Conservation (phyloP, 2,888 invertebrate species). For the Caenorhabditis drosophilae region DNA sequence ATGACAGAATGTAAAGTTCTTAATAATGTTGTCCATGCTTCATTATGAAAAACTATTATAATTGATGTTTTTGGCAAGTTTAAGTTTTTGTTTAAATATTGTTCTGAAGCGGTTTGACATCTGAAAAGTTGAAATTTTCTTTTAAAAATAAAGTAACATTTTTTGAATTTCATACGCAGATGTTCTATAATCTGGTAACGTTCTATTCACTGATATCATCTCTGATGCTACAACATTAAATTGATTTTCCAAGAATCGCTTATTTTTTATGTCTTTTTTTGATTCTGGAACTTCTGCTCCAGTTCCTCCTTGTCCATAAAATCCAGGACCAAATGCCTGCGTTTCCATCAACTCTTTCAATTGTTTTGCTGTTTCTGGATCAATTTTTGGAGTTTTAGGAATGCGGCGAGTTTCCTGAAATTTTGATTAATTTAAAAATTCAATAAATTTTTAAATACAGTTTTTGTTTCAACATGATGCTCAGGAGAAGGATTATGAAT, state of each 20-base stretch:
- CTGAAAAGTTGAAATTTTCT: slow-evolving; percentile 14
- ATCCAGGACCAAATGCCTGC: slow-evolving; percentile 41
- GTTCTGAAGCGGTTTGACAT: slow-evolving; percentile 17
- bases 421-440: no score
- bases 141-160: slow-evolving; percentile 1
- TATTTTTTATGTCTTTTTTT: slow-evolving; percentile 53
- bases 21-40: slow-evolving; percentile 94
- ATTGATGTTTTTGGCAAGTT: slow-evolving; percentile 90
- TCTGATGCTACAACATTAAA: slow-evolving; percentile 80
- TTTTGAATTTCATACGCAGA: no score
- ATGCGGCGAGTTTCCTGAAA: neutral
- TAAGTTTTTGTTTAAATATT: slow-evolving; percentile 56
- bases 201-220: slow-evolving; percentile 93
- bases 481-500: no score
- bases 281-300: slow-evolving; percentile 59
- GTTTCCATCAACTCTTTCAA: slow-evolving; percentile 25
- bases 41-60: slow-evolving; percentile 98
- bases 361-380: slow-evolving; percentile 12
- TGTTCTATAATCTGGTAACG: slow-evolving; percentile 83
- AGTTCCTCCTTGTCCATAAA: slow-evolving; percentile 62
- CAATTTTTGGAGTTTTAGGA: slow-evolving; percentile 5
- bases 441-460: no score
- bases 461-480: neutral
- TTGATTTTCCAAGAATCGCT: slow-evolving; percentile 77
- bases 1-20: slow-evolving; percentile 72